phyloP scores from a whole-genome alignment of 1,140 invertebrate species.

The Hyphantria cunea region DNA sequence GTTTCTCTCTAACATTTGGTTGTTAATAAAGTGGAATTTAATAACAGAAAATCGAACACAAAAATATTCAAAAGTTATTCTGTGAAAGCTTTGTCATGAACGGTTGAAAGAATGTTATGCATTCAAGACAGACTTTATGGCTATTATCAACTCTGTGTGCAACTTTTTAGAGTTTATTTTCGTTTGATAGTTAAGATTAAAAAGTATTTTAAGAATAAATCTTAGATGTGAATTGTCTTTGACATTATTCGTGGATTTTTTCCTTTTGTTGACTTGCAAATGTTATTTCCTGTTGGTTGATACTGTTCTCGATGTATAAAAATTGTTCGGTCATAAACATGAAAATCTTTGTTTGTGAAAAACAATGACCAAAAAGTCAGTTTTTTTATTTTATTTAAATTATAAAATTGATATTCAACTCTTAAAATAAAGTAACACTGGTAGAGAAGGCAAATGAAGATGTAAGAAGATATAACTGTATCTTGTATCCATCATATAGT shows the following conservation, averaged over 20 bases:
- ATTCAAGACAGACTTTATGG: not conserved
- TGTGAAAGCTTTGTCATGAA: slow-evolving; percentile 12
- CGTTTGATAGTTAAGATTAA: not conserved
- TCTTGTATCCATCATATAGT: too few relatives aligned
- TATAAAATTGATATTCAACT: too few relatives aligned
- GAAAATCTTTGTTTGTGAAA: too few relatives aligned
- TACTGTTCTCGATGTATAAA: too few relatives aligned
- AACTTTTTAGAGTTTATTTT: not conserved
- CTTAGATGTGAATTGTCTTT: slow-evolving; percentile 28
- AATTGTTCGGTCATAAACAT: too few relatives aligned
- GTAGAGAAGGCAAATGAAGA: too few relatives aligned
- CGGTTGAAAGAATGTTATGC: slow-evolving; percentile 13
- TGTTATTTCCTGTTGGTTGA: not conserved
- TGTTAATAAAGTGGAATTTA: slow-evolving; percentile 1
- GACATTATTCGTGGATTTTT: slow-evolving; percentile 5
- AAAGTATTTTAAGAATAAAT: slow-evolving; percentile 16
- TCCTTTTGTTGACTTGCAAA: slow-evolving; percentile 7
- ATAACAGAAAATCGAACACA: slow-evolving; percentile 9
- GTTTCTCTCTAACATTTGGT: too few relatives aligned
- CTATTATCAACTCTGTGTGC: not conserved
- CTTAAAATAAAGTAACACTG: too few relatives aligned
- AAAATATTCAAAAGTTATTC: slow-evolving; percentile 25
- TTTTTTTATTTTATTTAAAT: too few relatives aligned
- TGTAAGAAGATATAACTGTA: too few relatives aligned
- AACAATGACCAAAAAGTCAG: too few relatives aligned